These are phyloP conservation scores for Andrena marginata DNA, from an alignment of 2,888 invertebrate species.

Conservation along the genomic window DNA sequence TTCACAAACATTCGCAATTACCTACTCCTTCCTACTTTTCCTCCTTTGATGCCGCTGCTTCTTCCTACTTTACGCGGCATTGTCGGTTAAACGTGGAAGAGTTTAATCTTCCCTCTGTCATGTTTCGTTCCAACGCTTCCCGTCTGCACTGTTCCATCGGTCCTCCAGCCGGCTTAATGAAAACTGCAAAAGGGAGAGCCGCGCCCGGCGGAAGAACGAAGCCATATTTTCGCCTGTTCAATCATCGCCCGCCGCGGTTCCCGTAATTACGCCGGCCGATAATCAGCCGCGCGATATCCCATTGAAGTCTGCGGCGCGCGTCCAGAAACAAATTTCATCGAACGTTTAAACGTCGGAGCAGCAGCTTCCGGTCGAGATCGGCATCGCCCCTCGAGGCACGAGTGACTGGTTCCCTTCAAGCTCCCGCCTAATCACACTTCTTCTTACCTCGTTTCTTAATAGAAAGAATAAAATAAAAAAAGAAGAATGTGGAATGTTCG, in stretches of 20 bases:
- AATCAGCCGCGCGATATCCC: slow-evolving; percentile 16
- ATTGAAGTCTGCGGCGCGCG: neutral
- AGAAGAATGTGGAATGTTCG: neutral
- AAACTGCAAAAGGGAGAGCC: slow-evolving; percentile 17
- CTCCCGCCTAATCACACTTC: neutral
- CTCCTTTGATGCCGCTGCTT: neutral
- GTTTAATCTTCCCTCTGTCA: slow-evolving; percentile 1
- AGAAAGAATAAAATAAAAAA: neutral
- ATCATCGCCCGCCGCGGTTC: neutral
- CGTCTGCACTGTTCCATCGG: slow-evolving; percentile 8
- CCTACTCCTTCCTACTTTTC: neutral
- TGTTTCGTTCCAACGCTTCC: slow-evolving; percentile 9
- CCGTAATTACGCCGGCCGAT: slow-evolving; percentile 15
- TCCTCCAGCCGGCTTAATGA: neutral
- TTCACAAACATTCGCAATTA: slow-evolving; percentile 8
- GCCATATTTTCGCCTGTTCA: neutral
- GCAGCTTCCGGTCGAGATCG: neutral
- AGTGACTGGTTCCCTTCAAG: slow-evolving; percentile 8
- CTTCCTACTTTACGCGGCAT: slow-evolving; percentile 4
- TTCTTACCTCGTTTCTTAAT: neutral
- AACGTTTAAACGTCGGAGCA: slow-evolving; percentile 1
- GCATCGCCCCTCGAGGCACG: neutral
- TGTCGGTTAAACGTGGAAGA: slow-evolving; percentile 7
- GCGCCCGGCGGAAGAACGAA: neutral
- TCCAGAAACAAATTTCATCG: neutral